Conservation (phyloP, 2,113 vertebrate species). For the Choloepus hoffmanni region DNA sequence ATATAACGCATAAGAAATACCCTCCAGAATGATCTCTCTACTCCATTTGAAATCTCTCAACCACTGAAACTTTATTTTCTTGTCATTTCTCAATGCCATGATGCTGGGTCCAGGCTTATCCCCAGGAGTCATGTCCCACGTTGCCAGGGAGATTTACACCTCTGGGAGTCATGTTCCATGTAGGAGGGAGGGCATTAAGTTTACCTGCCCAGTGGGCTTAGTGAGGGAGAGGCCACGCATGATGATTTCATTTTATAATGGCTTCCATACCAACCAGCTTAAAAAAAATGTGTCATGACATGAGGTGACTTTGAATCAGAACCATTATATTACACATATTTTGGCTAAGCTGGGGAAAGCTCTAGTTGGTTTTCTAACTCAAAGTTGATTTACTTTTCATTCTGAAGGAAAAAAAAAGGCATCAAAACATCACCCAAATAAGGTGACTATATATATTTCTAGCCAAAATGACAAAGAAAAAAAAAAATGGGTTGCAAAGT, state of each 20-base stretch:
- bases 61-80: too few relatives aligned
- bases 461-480: background rate
- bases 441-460: background rate
- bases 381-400: conserved; percentile 38
- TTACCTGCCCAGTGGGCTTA: too few relatives aligned
- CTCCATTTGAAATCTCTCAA: too few relatives aligned
- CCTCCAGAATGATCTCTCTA: too few relatives aligned
- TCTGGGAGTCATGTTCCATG: too few relatives aligned
- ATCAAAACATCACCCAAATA: conserved; percentile 10
- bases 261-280: background rate
- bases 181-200: too few relatives aligned
- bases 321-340: background rate
- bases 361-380: conserved; percentile 43
- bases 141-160: too few relatives aligned
- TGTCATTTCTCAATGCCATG: too few relatives aligned
- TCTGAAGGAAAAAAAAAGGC: background rate
- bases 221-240: too few relatives aligned
- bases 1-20: too few relatives aligned
- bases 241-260: conserved; percentile 6
- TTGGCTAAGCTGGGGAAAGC: background rate
- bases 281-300: background rate
- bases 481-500: background rate
- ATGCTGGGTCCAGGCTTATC: too few relatives aligned
- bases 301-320: conserved; percentile 18
- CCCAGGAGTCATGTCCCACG: too few relatives aligned